phyloP scores from a whole-genome alignment of 2,888 invertebrate genomes.

The Phalangium opilio region DNA sequence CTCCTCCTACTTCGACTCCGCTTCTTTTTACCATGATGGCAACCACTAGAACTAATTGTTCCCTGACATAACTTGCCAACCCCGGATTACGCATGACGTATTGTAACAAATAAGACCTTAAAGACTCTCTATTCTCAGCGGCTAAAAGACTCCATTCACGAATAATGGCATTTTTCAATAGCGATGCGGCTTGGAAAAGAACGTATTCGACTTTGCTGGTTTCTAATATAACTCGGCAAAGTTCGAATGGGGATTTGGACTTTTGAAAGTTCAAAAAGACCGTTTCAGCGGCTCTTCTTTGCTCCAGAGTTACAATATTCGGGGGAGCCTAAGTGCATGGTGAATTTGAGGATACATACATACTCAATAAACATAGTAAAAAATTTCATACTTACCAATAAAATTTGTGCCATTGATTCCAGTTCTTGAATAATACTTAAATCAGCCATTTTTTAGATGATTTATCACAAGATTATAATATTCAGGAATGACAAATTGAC shows the following conservation, averaged over 20 bases:
- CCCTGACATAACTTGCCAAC: constrained; percentile 56
- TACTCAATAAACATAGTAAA: no score
- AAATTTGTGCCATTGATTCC: no score
- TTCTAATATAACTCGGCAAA: constrained; percentile 58
- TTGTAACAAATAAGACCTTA: constrained; percentile 60
- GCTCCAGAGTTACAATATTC: constrained; percentile 35
- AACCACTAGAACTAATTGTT: constrained; percentile 46
- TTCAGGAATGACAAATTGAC: no score
- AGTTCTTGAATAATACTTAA: no score
- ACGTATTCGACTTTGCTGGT: constrained; percentile 49
- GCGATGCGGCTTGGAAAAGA: constrained; percentile 68
- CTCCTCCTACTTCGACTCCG: constrained; percentile 55
- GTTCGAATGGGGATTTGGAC: constrained; percentile 59
- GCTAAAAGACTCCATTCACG: constrained; percentile 63
- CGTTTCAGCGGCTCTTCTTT: constrained; percentile 63
- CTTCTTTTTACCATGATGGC: constrained; percentile 75
- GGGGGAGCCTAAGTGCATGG: constrained; percentile 11
- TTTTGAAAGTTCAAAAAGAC: constrained; percentile 66
- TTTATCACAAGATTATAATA: no score
- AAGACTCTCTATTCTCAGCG: constrained; percentile 44
- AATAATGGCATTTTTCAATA: constrained; percentile 63
- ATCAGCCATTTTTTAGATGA: no score
- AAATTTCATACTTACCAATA: no score
- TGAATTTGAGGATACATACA: no score
- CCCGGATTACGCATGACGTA: constrained; percentile 52